Evolutionary conservation across 2,113 vertebrate genomes (phyloP), one percentile per base, ranked within the genome.

Genomic region (Gasterosteus aculeatus): DNA sequence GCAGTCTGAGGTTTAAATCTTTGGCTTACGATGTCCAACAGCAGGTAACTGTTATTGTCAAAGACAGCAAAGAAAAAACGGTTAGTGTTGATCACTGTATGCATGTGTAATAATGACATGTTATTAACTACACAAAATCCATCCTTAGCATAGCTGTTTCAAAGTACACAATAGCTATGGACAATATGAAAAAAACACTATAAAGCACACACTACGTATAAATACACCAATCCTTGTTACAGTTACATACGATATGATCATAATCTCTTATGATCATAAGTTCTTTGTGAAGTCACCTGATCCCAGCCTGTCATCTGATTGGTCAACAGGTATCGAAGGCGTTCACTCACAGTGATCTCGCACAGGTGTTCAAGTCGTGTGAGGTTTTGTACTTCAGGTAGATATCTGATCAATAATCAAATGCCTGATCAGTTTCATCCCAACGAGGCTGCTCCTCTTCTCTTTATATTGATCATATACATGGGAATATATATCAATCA

Each of bases 351-450:
- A 71, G 85, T 15, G 47, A 85, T 2, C 80, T 93, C 49, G n/a
- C 26, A 1, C 59, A 10, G 39, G 22, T 68, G 31, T 93, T 89
- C 78, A 79, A 39, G 72, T 81, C 62, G 5, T 92, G 90, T 76
- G 75, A 83, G 18, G 88, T 95, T 39, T 69, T 61, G 4, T 1
- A 42, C 14, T 95, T 95, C 91, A 93, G 91, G 93, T 95, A 80
- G 87, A 80, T 3, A n/a, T 29, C 5, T 29, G 16, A 75, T 62
- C 10, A 31, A 33, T 64, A 0, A 53, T 33, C 10, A 18, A 59
- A 12, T 26, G 2, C 41, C 35, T 19, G 16, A 41, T 61, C 8
- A 35, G n/a, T 42, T 42, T 42, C 41, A 42, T 42, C 10, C 41
- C 41, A 42, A 12, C 1, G 11, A 12, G 41, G 11, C 9, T 11